A percentile compares a stretch with the other conserved stretches of the same genome.
Evolutionary conservation across 2,113 vertebrate species (phyloP).

Genomic region (Bufo gargarizans): DNA sequence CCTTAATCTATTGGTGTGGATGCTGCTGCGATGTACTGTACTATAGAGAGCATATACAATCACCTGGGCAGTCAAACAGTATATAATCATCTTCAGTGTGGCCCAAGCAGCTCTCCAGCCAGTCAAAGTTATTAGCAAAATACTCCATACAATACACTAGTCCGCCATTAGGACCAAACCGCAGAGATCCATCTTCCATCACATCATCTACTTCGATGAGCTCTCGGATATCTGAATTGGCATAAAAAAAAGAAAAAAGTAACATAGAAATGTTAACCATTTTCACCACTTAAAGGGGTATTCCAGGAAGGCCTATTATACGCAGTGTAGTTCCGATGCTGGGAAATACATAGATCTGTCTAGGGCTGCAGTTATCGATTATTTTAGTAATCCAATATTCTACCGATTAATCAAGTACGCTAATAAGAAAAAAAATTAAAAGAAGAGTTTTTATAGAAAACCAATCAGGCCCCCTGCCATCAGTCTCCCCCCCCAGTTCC

Average conservation of each 20-base stretch:
- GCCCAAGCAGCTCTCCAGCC: constrained; percentile 90
- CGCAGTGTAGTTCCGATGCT: too few species aligned
- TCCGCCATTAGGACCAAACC: constrained; percentile 94
- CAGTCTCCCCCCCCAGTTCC: too few species aligned
- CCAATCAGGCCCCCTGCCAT: too few species aligned
- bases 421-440: too few species aligned
- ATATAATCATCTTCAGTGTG: constrained; percentile 95
- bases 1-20: not conserved
- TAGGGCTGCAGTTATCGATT: too few species aligned
- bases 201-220: constrained; percentile 96
- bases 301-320: too few species aligned
- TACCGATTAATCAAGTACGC: too few species aligned
- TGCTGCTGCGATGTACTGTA: not conserved
- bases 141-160: constrained; percentile 99
- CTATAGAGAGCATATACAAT: not conserved
- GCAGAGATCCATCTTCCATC: constrained; percentile 89
- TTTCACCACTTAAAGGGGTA: too few species aligned
- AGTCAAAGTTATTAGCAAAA: constrained; percentile 92
- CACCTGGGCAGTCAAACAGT: constrained; percentile 96
- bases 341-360: too few species aligned
- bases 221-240: constrained; percentile 87
- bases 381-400: too few species aligned
- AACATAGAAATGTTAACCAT: too few species aligned
- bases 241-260: not conserved
- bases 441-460: too few species aligned